Base-by-base conservation (phyloP, 2,797 vertebrate genomes). In the Florisuga fusca region DNA sequence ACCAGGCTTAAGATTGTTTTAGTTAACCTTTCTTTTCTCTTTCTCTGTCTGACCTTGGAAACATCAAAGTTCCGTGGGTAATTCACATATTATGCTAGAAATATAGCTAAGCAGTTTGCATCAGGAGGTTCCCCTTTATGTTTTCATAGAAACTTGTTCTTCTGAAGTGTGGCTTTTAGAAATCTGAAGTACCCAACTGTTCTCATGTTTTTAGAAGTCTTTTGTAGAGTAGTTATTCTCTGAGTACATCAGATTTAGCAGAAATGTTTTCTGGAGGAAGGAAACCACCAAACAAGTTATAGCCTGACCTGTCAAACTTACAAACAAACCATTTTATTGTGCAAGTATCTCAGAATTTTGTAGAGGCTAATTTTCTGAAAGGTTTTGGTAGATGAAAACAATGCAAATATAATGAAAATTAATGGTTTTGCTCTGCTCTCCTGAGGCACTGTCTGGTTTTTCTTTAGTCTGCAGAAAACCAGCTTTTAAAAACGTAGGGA, bases 391-490 rank as follows among this genome's bases (percentile, higher is more conserved):
- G 61, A 34, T 74, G 22, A 69, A 81, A 87, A 46, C 36, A 29
- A 34, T 50, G n/a, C 74, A 74, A 84, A 81, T 58, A 61, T 31
- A 27, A 43, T 43, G 38, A 63, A 48, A 59, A 55, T 11, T 12
- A 33, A 53, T 29, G 38, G 2, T 46, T 67, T 67, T 68, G 19
- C 26, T 63, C 11, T 33, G 25, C 55, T 71, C 15, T 75, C 43
- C 55, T n/a, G 54, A 61, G 68, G 51, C 27, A 29, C 26, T 46
- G 21, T 27, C 7, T 27, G 27, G 8, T 91, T 75, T 78, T 90
- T 54, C 61, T 89, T 74, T 61, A 57, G 73, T 61, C 63, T 61
- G 80, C 64, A 92, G 53, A 45, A 77, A 89, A 78, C 54, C 31
- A 25, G 15, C 73, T 25, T 83, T 86, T 84, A 45, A 86, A 58